phyloP scores from a whole-genome alignment of 53 echinoderm and acorn worm species.

The Antedon mediterranea region DNA sequence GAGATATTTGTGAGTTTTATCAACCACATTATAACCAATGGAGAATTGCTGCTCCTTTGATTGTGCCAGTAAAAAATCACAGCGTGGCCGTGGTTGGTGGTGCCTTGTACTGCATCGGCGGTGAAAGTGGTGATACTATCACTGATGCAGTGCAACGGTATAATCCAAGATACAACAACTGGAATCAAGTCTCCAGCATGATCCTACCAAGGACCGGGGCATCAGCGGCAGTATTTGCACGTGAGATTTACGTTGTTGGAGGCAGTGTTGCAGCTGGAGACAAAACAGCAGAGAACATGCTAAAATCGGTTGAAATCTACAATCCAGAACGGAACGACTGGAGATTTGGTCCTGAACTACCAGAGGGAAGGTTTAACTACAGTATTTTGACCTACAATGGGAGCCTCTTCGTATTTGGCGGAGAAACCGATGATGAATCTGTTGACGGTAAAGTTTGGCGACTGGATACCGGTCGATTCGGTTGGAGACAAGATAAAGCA shows the following conservation, averaged over 20 bases:
- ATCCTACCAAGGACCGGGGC: slow-evolving; percentile 84
- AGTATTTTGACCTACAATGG: slow-evolving; percentile 48
- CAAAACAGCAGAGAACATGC: slow-evolving; percentile 88
- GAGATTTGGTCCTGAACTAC: slow-evolving; percentile 97
- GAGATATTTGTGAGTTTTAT: slow-evolving; percentile 74
- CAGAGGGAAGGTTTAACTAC: slow-evolving; percentile 73
- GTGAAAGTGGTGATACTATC: slow-evolving; percentile 67
- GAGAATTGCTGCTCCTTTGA: slow-evolving; percentile 54
- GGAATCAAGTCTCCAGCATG: slow-evolving; percentile 70
- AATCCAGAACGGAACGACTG: slow-evolving; percentile 95
- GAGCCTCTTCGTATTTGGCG: slow-evolving; percentile 66
- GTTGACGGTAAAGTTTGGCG: slow-evolving; percentile 33
- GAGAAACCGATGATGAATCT: slow-evolving; percentile 37
- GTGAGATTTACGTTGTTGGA: slow-evolving; percentile 88
- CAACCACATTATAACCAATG: slow-evolving; percentile 35
- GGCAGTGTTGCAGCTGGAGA: slow-evolving; percentile 88
- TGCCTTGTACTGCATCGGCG: slow-evolving; percentile 70
- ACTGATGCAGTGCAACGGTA: slow-evolving; percentile 64
- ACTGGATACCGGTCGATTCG: slow-evolving; percentile 31
- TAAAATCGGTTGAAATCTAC: slow-evolving; percentile 97
- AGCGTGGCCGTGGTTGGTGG: slow-evolving; percentile 64
- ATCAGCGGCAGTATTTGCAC: slow-evolving; percentile 61
- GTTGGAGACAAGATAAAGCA: slow-evolving; percentile 66
- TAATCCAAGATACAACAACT: slow-evolving; percentile 68
- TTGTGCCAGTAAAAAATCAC: slow-evolving; percentile 54